Percentiles rank a stretch among this genome's conserved stretches.
These are phyloP conservation scores for Enchytraeus crypticus DNA, from an alignment of 2,888 invertebrate species.

Conservation along the genomic window DNA sequence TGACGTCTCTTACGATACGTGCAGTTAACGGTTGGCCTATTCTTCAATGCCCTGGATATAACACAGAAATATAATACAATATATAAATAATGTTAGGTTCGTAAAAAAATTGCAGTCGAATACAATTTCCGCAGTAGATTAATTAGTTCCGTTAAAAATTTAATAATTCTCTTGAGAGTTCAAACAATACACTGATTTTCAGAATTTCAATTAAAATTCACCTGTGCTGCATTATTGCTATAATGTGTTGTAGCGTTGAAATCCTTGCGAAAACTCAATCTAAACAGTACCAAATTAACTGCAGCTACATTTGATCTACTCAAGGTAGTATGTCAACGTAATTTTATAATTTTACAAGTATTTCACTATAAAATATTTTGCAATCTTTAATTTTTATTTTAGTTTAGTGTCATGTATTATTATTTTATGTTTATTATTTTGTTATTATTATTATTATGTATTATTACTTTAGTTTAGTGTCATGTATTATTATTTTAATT, in stretches of 20 bases:
- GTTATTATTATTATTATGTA: neutral
- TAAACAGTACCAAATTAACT: slow-evolving; percentile 70
- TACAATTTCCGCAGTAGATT: too few relatives aligned
- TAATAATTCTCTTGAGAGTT: too few relatives aligned
- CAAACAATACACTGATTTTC: too few relatives aligned
- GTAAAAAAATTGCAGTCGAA: too few relatives aligned
- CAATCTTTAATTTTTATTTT: neutral
- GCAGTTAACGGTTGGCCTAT: too few relatives aligned
- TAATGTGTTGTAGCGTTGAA: slow-evolving; percentile 57
- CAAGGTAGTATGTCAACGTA: slow-evolving; percentile 48
- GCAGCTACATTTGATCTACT: slow-evolving; percentile 65
- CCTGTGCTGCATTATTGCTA: too few relatives aligned
- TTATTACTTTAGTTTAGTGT: neutral
- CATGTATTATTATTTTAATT: neutral
- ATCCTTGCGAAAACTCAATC: slow-evolving; percentile 64
- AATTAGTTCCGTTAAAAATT: too few relatives aligned
- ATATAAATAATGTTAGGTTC: too few relatives aligned
- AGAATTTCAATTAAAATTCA: too few relatives aligned
- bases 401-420: neutral
- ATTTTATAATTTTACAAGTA: neutral
- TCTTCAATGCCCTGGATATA: too few relatives aligned
- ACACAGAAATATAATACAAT: too few relatives aligned
- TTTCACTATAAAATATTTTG: neutral
- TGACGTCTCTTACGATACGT: too few relatives aligned
- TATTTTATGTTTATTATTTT: neutral